Percentiles rank a stretch among this genome's conserved stretches.
Conservation (phyloP, 2,888 invertebrate genomes). For the Polydrusus pterygomalis region DNA sequence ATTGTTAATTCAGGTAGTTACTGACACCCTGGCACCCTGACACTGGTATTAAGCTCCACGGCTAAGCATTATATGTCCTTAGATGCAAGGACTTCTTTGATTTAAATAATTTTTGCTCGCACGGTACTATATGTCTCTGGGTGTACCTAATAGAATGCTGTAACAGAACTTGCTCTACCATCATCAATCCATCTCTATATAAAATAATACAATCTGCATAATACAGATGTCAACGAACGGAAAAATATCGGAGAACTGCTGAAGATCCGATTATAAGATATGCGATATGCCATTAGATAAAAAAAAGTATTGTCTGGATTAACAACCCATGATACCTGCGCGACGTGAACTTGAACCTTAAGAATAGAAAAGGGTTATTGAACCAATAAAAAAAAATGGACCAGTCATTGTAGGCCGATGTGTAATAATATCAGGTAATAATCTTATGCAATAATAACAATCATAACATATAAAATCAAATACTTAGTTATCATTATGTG, state of each 20-base stretch:
- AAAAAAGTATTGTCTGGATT: slow-evolving; percentile 48
- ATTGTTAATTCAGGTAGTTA: no score
- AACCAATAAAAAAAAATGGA: slow-evolving; percentile 25
- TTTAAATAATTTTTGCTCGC: no score
- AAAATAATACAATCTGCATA: background rate
- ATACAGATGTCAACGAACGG: slow-evolving; percentile 35
- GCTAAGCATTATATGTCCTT: no score
- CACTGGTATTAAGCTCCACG: no score
- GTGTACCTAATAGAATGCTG: no score
- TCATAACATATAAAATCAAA: no score
- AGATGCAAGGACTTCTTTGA: no score
- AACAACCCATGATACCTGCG: slow-evolving; percentile 42
- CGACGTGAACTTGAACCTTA: slow-evolving; percentile 47
- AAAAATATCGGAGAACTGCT: slow-evolving; percentile 29
- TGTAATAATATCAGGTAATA: background rate
- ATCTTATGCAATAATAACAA: background rate
- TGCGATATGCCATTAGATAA: slow-evolving; percentile 35
- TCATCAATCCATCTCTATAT: background rate
- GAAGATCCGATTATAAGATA: slow-evolving; percentile 33
- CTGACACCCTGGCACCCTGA: no score
- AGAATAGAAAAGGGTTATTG: slow-evolving; percentile 36
- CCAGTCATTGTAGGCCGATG: slow-evolving; percentile 13
- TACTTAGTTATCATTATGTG: no score
- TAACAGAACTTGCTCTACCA: no score
- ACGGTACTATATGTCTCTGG: no score